Conservation (phyloP, 2,797 vertebrate genomes). For the Vespertilio murinus region DNA sequence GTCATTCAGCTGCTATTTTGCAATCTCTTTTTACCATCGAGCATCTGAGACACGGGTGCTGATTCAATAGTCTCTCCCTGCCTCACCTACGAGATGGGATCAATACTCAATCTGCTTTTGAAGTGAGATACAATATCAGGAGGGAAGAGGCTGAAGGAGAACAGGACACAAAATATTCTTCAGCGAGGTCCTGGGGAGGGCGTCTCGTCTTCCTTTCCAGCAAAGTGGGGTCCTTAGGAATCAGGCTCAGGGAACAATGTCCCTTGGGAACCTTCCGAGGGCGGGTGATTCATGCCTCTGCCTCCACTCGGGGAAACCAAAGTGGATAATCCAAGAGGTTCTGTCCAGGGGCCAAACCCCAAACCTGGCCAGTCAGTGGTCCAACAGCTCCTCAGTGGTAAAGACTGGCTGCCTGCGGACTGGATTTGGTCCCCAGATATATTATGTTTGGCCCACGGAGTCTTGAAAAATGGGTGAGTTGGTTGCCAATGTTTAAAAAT, state of each 20-base stretch:
- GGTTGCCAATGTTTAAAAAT: background rate
- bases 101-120: slow-evolving; percentile 43
- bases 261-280: background rate
- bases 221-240: background rate
- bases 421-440: background rate
- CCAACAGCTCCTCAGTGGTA: background rate
- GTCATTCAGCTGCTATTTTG: slow-evolving; percentile 12
- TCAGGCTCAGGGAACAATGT: background rate
- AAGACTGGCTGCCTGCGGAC: background rate
- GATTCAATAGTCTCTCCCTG: slow-evolving; percentile 39
- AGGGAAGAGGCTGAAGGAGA: background rate
- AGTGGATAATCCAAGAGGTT: slow-evolving; percentile 4
- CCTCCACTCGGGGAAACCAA: slow-evolving; percentile 3
- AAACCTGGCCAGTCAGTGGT: background rate
- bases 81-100: slow-evolving; percentile 11
- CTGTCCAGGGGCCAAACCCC: background rate
- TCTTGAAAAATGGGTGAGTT: slow-evolving; percentile 37
- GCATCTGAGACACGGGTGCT: slow-evolving; percentile 34
- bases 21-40: slow-evolving; percentile 1
- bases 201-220: background rate
- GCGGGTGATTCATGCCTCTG: background rate
- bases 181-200: background rate
- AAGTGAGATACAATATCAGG: background rate
- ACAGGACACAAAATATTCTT: background rate
- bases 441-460: slow-evolving; percentile 26